phyloP scores from a whole-genome alignment of 2,888 invertebrate genomes.

The Siphonodentalium dalli region DNA sequence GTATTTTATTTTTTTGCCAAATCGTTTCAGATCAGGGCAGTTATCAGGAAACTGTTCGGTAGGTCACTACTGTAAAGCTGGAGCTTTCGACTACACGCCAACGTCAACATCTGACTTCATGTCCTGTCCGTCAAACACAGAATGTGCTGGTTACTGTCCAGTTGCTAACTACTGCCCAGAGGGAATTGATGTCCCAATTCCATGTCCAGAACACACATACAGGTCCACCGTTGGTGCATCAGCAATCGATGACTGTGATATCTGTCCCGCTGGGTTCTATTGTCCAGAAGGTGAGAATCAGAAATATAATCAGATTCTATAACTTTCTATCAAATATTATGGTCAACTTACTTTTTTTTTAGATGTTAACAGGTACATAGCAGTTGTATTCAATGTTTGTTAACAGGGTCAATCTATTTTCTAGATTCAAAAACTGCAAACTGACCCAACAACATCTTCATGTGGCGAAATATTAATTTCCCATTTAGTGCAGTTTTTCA shows the following conservation, averaged over 20 bases:
- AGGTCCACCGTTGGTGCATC: slow-evolving; percentile 46
- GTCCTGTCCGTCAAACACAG: slow-evolving; percentile 35
- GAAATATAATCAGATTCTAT: not conserved
- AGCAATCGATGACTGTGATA: slow-evolving; percentile 46
- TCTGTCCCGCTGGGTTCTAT: slow-evolving; percentile 57
- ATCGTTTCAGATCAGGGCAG: slow-evolving; percentile 48
- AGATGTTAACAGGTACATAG: not conserved
- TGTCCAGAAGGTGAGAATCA: slow-evolving; percentile 51
- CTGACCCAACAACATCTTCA: too few species aligned
- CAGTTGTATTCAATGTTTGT: too few species aligned
- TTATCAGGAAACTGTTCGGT: slow-evolving; percentile 51
- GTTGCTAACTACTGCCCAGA: slow-evolving; percentile 56
- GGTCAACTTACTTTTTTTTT: not conserved
- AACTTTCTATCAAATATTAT: not conserved
- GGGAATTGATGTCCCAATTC: slow-evolving; percentile 44
- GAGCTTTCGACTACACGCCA: slow-evolving; percentile 50
- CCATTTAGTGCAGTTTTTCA: too few species aligned
- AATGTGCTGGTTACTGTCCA: slow-evolving; percentile 60
- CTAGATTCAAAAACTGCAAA: too few species aligned
- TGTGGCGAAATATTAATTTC: too few species aligned
- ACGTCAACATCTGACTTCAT: slow-evolving; percentile 35
- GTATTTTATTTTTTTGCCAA: slow-evolving; percentile 2
- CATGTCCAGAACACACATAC: slow-evolving; percentile 57
- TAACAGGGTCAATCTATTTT: too few species aligned
- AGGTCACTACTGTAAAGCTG: slow-evolving; percentile 59